Base-by-base conservation (phyloP, 2,888 invertebrate species). In the Drosophila meridiana region DNA sequence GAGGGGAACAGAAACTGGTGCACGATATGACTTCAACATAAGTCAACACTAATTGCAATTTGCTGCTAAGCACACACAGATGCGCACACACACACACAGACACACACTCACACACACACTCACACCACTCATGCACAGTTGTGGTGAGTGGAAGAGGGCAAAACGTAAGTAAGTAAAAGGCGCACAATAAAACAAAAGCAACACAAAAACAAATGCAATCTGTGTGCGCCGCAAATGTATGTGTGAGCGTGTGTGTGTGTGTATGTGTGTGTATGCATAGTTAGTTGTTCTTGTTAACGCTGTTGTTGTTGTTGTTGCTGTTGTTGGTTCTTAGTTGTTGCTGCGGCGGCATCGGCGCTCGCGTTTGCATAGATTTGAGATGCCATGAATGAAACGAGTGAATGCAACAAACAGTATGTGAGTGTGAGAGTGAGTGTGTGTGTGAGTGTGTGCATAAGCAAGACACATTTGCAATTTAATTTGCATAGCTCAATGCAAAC, bases 31-130 rank as follows among this genome's bases (percentile, higher is more conserved):
- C 73, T 77, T 73, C 74, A 83, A 83, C 85, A 86, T 87, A 86
- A 87, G 87, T 86, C 85, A 86, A 85, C 86, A 86, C 87, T 86
- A 86, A 86, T 86, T 86, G 86, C 86, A 86, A 86, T 85, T 86
- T 86, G 87, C 79, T 79, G 81, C 76, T 78, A 83, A 77, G 71
- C 76, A 76, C 73, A 78, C 65, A 66, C 73, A 61, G 56, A 48
- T 53, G 65, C 47, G 32, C 57, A 69, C 28, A 58, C 14, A 61
- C 26, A 59, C 58, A 52, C 58, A 63, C 34, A 58, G 36, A 56
- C 62, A 60, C 36, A 45, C 34, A 62, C 32, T 55, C 57, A 50
- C 67, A 40, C 63, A 55, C 38, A 61, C 53, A 58, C 64, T 63
- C 30, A 60, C 13, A 28, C 28, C 53, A 58, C 64, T 63, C 30